Percentiles rank a stretch among this genome's conserved stretches.
Conservation (phyloP, 2,888 invertebrate species). For the Diarsia rubi region DNA sequence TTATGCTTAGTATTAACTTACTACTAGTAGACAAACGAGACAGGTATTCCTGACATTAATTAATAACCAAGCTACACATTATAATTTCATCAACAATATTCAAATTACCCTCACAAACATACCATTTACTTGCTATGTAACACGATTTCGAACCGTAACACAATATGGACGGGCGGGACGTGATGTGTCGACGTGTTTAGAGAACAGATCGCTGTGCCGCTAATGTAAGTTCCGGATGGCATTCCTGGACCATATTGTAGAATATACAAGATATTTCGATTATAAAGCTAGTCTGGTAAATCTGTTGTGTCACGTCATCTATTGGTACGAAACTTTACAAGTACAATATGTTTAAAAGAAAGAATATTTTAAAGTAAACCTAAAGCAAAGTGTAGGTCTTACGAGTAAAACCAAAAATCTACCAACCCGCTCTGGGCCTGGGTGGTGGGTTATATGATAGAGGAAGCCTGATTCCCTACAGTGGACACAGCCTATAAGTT, state of each 20-base stretch:
- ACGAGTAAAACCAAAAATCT: no score
- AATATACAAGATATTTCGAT: slow-evolving; percentile 9
- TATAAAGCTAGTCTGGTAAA: not conserved
- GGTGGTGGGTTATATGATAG: no score
- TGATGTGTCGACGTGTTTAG: slow-evolving; percentile 47
- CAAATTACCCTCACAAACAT: not conserved
- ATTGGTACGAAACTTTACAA: not conserved
- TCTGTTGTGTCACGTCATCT: not conserved
- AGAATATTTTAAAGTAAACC: no score
- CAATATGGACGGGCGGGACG: slow-evolving; percentile 42
- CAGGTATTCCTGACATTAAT: not conserved
- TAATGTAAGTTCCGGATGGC: slow-evolving; percentile 54
- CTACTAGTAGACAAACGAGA: not conserved
- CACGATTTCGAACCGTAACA: slow-evolving; percentile 38
- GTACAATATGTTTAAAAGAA: no score
- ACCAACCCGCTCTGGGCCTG: no score
- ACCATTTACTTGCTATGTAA: not conserved
- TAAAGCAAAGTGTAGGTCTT: no score
- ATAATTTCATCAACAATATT: slow-evolving; percentile 19
- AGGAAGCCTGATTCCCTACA: no score
- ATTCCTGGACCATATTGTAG: slow-evolving; percentile 22
- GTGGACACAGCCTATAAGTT: no score
- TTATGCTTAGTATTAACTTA: not conserved
- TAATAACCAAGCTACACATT: not conserved
- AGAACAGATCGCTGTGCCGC: slow-evolving; percentile 45